Evolutionary conservation across 2,113 vertebrate genomes (phyloP).

Genomic region (Scophthalmus maximus): DNA sequence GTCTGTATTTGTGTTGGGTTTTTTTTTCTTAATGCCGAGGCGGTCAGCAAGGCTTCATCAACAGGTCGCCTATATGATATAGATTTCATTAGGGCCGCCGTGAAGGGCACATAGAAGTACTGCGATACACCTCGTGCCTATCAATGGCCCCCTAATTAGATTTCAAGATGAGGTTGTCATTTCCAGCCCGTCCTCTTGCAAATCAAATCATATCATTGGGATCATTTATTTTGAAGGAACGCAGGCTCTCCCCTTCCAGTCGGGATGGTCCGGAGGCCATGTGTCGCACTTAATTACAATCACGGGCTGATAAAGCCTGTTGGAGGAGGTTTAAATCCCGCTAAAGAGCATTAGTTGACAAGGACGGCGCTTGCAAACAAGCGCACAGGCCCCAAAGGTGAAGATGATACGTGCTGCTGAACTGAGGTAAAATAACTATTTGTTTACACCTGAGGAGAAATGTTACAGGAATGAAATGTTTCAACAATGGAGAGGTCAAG

Average conservation of each 20-base stretch:
- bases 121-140: conserved; percentile 33
- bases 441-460: no score
- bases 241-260: conserved; percentile 46
- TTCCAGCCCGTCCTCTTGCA: conserved; percentile 64
- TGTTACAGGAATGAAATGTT: not conserved
- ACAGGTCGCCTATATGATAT: conserved; percentile 39
- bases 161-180: conserved; percentile 70
- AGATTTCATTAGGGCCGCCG: conserved; percentile 51
- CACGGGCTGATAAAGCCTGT: conserved; percentile 78
- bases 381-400: conserved; percentile 35
- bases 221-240: conserved; percentile 58
- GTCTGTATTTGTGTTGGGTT: conserved; percentile 6
- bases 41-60: conserved; percentile 23
- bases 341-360: conserved; percentile 83
- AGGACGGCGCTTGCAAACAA: conserved; percentile 66
- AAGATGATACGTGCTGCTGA: conserved; percentile 34
- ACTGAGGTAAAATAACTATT: conserved; percentile 31
- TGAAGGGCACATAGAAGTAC: conserved; percentile 51
- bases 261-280: conserved; percentile 68
- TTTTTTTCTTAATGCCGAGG: not conserved
- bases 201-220: conserved; percentile 73
- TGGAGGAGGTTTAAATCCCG: conserved; percentile 80
- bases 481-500: not conserved
- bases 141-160: conserved; percentile 62
- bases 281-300: conserved; percentile 81